A percentile compares a stretch with the other conserved stretches of the same genome.
Conservation (phyloP, 1,140 invertebrate species). For the Apis florea region DNA sequence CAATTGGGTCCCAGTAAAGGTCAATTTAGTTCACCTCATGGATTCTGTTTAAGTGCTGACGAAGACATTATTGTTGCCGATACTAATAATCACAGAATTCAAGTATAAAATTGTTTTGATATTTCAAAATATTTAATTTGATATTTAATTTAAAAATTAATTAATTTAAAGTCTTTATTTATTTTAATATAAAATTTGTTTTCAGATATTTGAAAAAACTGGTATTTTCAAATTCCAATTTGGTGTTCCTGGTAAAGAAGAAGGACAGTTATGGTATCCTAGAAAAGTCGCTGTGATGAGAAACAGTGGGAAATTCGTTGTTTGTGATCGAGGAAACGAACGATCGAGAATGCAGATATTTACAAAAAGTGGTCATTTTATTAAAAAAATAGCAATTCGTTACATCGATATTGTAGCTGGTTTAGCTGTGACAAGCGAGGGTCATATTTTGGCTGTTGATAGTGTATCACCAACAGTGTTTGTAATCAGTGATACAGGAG, state of each 20-base stretch:
- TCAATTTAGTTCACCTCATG: conserved; percentile 98
- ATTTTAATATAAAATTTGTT: background rate
- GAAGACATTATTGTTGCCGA: conserved; percentile 98
- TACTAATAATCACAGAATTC: conserved; percentile 97
- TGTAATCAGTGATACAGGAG: conserved; percentile 93
- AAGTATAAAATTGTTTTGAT: conserved; percentile 81
- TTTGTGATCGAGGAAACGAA: conserved; percentile 97
- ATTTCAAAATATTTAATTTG: background rate
- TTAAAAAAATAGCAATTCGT: conserved; percentile 95
- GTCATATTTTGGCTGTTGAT: conserved; percentile 97
- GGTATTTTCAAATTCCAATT: conserved; percentile 94
- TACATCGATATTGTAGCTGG: conserved; percentile 99
- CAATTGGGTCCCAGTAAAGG: conserved; percentile 93
- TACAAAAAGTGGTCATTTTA: conserved; percentile 91
- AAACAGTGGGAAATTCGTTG: conserved; percentile 93
- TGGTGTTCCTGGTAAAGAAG: conserved; percentile 94
- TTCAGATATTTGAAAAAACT: conserved; percentile 92
- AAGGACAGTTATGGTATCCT: conserved; percentile 98
- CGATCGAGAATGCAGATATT: conserved; percentile 98
- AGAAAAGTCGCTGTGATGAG: conserved; percentile 96
- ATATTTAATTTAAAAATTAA: background rate
- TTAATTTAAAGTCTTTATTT: background rate
- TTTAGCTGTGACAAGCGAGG: conserved; percentile 92
- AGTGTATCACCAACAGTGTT: conserved; percentile 98
- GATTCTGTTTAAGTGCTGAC: conserved; percentile 96